Conservation (phyloP, 2,888 invertebrate species). For the Monopis laevigella region DNA sequence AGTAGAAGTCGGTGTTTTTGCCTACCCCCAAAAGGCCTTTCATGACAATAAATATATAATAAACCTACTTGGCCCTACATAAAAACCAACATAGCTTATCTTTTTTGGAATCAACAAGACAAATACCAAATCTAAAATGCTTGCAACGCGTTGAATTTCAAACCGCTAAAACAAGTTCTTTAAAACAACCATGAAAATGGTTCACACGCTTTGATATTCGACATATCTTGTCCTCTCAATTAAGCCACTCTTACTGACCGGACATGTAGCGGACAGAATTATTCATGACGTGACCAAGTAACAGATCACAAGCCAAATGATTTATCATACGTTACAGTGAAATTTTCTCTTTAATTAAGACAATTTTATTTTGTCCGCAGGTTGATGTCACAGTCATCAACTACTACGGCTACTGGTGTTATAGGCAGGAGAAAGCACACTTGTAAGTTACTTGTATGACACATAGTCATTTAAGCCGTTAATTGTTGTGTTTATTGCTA, state of each 20-base stretch:
- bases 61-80: neutral
- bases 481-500: no score
- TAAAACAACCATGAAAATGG: slow-evolving; percentile 34
- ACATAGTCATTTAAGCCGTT: no score
- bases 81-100: neutral
- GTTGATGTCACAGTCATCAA: no score
- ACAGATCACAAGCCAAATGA: slow-evolving; percentile 36
- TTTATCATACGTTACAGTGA: slow-evolving; percentile 27
- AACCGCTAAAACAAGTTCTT: slow-evolving; percentile 25
- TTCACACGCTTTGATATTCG: slow-evolving; percentile 46
- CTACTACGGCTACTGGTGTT: slow-evolving; percentile 9
- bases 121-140: slow-evolving; percentile 3
- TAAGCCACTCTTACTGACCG: slow-evolving; percentile 45
- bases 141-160: neutral
- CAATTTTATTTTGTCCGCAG: slow-evolving; percentile 25
- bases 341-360: slow-evolving; percentile 26
- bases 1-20: no score
- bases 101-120: neutral
- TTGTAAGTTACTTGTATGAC: no score
- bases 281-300: slow-evolving; percentile 46
- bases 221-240: slow-evolving; percentile 54
- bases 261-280: slow-evolving; percentile 43
- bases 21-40: no score
- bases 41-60: neutral
- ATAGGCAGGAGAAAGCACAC: slow-evolving; percentile 12